These are phyloP conservation scores for Eurytoma californica DNA, from an alignment of 2,888 invertebrate species.

Conservation along the genomic window DNA sequence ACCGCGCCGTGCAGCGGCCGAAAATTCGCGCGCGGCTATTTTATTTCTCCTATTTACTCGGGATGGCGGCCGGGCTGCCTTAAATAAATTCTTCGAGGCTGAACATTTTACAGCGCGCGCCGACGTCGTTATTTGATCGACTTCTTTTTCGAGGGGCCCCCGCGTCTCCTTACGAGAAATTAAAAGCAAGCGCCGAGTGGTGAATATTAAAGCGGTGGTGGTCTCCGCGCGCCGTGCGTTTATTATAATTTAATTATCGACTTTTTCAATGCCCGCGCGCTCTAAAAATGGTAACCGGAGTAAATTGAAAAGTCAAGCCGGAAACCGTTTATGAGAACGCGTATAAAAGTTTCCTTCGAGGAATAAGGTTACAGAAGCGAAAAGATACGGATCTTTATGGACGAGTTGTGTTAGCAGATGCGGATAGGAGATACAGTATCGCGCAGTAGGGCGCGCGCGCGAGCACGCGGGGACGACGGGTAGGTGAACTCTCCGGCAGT, in stretches of 20 bases:
- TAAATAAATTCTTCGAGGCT: not conserved
- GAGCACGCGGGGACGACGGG: not conserved
- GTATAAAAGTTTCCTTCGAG: slow-evolving; percentile 22
- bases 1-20: not conserved
- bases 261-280: slow-evolving; percentile 29
- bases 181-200: not conserved
- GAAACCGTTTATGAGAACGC: slow-evolving; percentile 53
- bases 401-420: slow-evolving; percentile 55
- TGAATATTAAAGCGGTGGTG: slow-evolving; percentile 14
- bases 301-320: slow-evolving; percentile 57
- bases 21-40: slow-evolving; percentile 2
- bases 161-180: no score
- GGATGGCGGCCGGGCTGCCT: not conserved
- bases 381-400: slow-evolving; percentile 55
- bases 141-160: not conserved
- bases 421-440: slow-evolving; percentile 54
- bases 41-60: not conserved
- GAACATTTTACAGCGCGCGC: not conserved
- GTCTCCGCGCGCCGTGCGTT: not conserved
- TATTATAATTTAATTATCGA: slow-evolving; percentile 42
- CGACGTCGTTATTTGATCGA: no score
- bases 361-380: slow-evolving; percentile 49
- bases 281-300: slow-evolving; percentile 12
- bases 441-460: not conserved
- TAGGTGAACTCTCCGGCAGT: no score